Evolutionary conservation across 1,140 invertebrate species (phyloP).

Genomic region (Leptoteleia sp.): DNA sequence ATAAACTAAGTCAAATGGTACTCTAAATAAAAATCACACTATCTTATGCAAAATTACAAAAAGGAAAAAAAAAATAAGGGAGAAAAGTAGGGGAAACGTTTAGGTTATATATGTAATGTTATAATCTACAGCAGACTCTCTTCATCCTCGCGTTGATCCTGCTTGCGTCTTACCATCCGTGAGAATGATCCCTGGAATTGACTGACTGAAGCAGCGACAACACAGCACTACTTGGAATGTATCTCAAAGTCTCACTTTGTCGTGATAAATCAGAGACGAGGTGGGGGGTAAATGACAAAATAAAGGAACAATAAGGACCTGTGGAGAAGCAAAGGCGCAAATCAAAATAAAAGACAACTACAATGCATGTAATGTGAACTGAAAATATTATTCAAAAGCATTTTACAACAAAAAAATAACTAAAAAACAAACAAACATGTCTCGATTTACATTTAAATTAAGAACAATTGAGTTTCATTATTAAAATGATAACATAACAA

Average conservation of each 20-base stretch:
- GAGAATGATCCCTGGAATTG: slow-evolving; percentile 20
- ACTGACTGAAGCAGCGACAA: slow-evolving; percentile 28
- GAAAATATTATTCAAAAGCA: slow-evolving; percentile 83
- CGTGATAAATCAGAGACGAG: neutral
- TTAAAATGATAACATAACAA: too few relatives aligned
- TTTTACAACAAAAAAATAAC: slow-evolving; percentile 82
- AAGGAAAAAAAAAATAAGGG: too few relatives aligned
- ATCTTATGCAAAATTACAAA: slow-evolving; percentile 13
- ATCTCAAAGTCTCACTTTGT: slow-evolving; percentile 32
- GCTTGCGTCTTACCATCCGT: slow-evolving; percentile 15
- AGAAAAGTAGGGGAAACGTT: too few relatives aligned
- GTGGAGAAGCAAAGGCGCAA: slow-evolving; percentile 27
- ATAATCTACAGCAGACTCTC: slow-evolving; percentile 35
- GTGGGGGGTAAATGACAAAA: slow-evolving; percentile 5
- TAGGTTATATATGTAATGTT: too few relatives aligned
- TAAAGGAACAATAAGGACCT: slow-evolving; percentile 1
- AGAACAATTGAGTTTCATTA: slow-evolving; percentile 81
- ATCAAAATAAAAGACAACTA: slow-evolving; percentile 75
- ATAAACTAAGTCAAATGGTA: slow-evolving; percentile 23
- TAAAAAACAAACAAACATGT: slow-evolving; percentile 82
- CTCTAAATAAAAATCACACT: slow-evolving; percentile 39
- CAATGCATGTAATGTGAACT: slow-evolving; percentile 80
- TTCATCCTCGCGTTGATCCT: slow-evolving; percentile 10
- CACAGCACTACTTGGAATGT: slow-evolving; percentile 59
- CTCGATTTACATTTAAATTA: slow-evolving; percentile 82